These are phyloP conservation scores for Podarcis siculus DNA, from an alignment of 2,797 vertebrate species.

Conservation along the genomic window DNA sequence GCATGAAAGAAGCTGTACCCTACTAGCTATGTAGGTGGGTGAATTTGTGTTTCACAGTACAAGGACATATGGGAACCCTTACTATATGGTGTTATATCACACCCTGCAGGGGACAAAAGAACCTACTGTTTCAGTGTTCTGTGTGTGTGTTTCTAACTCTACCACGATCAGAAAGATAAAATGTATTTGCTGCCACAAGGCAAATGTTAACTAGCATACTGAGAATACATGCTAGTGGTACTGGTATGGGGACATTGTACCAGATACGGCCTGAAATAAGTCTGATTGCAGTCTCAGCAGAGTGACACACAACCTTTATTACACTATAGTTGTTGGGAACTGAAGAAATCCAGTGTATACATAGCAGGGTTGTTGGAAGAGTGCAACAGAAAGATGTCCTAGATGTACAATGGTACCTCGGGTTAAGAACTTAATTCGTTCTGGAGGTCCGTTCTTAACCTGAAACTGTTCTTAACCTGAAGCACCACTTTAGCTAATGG, in stretches of 20 bases:
- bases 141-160: not conserved
- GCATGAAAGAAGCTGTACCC: constrained; percentile 10
- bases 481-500: too few relatives aligned
- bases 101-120: not conserved
- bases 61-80: not conserved
- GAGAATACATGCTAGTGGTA: not conserved
- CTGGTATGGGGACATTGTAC: not conserved
- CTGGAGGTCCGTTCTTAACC: too few relatives aligned
- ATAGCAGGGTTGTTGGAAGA: not conserved
- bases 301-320: not conserved
- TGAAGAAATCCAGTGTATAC: not conserved
- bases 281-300: not conserved
- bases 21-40: not conserved
- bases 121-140: not conserved
- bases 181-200: not conserved
- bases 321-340: not conserved
- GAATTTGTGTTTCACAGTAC: not conserved
- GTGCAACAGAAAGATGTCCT: not conserved
- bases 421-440: too few relatives aligned
- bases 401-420: too few relatives aligned
- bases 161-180: not conserved
- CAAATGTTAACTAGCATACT: not conserved
- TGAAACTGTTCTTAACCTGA: too few relatives aligned
- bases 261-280: not conserved
- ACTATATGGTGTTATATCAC: not conserved